Percentiles rank a stretch among this genome's conserved stretches.
These are phyloP conservation scores for Notoglanidium macrostoma DNA, from an alignment of 2,797 vertebrate genomes.

Conservation along the genomic window DNA sequence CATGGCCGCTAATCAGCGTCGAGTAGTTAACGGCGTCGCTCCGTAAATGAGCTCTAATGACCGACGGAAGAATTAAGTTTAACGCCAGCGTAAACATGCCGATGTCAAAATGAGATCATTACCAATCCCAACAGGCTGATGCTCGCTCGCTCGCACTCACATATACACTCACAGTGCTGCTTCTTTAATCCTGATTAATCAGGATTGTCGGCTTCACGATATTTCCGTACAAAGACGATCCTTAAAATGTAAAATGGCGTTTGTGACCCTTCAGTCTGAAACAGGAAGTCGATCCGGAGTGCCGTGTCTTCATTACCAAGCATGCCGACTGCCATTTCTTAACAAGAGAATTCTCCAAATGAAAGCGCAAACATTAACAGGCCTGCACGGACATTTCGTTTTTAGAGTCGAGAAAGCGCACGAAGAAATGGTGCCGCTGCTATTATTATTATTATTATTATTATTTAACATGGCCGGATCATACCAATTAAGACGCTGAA, in stretches of 20 bases:
- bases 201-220: neutral
- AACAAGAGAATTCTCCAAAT: too few relatives aligned
- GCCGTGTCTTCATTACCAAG: neutral
- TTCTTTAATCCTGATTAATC: neutral
- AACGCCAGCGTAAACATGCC: neutral
- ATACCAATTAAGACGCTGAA: neutral
- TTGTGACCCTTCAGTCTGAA: neutral
- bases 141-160: neutral
- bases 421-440: neutral
- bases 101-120: neutral
- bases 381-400: neutral
- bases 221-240: neutral
- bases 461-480: neutral
- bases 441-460: neutral
- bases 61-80: neutral
- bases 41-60: slow-evolving; percentile 9
- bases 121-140: neutral
- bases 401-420: neutral
- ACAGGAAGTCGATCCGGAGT: neutral
- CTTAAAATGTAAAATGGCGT: neutral
- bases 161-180: neutral
- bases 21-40: neutral
- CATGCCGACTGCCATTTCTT: neutral
- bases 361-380: neutral
- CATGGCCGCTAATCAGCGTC: neutral